Percentiles rank a stretch among this genome's conserved stretches.
Conservation (phyloP, 2,888 invertebrate genomes). For the Leptopilina drosophilae region DNA sequence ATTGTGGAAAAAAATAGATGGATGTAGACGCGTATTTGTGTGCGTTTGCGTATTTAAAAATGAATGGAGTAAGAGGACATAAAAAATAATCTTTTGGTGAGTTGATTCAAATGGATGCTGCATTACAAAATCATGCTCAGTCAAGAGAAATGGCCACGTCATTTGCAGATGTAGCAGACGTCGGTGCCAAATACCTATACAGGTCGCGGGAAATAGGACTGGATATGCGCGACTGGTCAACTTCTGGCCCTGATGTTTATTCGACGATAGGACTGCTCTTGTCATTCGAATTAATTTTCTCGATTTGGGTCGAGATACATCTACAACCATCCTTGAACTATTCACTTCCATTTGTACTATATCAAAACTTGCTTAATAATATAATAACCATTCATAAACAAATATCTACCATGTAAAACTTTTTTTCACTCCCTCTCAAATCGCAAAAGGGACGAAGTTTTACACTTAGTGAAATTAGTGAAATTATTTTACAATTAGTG, state of each 20-base stretch:
- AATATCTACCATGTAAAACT: background rate
- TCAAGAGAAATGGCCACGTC: slow-evolving; percentile 49
- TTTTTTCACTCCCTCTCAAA: background rate
- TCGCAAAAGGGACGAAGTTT: too few species aligned
- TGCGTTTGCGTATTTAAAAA: background rate
- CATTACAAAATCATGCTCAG: slow-evolving; percentile 45
- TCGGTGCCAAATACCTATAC: slow-evolving; percentile 62
- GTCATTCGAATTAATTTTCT: slow-evolving; percentile 71
- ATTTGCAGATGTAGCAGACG: slow-evolving; percentile 49
- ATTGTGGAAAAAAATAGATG: background rate
- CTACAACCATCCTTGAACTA: slow-evolving; percentile 37
- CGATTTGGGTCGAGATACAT: slow-evolving; percentile 43
- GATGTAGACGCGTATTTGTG: background rate
- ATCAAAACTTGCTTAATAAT: slow-evolving; percentile 18
- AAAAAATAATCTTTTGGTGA: slow-evolving; percentile 13
- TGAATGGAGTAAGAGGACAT: background rate
- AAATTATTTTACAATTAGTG: too few species aligned
- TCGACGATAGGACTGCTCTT: slow-evolving; percentile 69
- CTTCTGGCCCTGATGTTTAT: slow-evolving; percentile 73
- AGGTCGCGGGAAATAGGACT: slow-evolving; percentile 54
- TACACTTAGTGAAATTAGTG: too few species aligned
- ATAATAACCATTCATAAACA: background rate
- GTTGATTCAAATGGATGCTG: slow-evolving; percentile 22
- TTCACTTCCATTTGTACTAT: background rate
- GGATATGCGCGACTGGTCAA: slow-evolving; percentile 64